Conservation (phyloP, 2,888 invertebrate species). For the Euplagia quadripunctaria region DNA sequence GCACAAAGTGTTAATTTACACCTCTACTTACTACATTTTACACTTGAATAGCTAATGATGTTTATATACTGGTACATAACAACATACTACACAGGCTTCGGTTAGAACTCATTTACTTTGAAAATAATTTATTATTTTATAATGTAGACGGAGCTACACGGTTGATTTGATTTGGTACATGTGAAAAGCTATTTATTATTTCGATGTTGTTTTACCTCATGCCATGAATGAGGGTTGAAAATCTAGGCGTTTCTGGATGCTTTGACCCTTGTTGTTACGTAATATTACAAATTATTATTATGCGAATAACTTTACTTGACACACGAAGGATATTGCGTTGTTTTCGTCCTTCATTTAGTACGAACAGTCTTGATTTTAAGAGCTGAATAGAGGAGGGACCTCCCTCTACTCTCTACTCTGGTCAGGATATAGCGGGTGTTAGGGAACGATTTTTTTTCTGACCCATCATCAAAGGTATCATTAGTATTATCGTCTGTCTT, state of each 20-base stretch:
- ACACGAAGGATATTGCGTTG: too few species aligned
- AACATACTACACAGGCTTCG: background rate
- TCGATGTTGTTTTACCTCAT: too few species aligned
- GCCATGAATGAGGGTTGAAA: background rate
- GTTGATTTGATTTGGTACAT: background rate
- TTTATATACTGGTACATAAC: slow-evolving; percentile 24
- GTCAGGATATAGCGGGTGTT: too few species aligned
- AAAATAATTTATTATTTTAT: slow-evolving; percentile 4
- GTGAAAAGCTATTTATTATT: background rate
- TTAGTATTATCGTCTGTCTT: too few species aligned
- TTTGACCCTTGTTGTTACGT: background rate
- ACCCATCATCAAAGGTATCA: too few species aligned
- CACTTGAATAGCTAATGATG: slow-evolving; percentile 46
- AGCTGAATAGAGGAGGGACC: too few species aligned
- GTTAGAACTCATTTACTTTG: slow-evolving; percentile 1
- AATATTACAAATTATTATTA: too few species aligned
- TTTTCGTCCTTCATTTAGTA: too few species aligned
- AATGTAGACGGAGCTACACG: background rate
- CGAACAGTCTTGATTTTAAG: too few species aligned
- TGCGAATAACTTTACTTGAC: too few species aligned
- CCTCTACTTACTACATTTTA: slow-evolving; percentile 43
- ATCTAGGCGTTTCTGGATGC: background rate
- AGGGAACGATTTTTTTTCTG: too few species aligned
- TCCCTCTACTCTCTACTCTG: too few species aligned
- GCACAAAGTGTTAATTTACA: slow-evolving; percentile 50